These are phyloP conservation scores for Rutilus rutilus DNA, from an alignment of 2,113 vertebrate species.

Conservation along the genomic window DNA sequence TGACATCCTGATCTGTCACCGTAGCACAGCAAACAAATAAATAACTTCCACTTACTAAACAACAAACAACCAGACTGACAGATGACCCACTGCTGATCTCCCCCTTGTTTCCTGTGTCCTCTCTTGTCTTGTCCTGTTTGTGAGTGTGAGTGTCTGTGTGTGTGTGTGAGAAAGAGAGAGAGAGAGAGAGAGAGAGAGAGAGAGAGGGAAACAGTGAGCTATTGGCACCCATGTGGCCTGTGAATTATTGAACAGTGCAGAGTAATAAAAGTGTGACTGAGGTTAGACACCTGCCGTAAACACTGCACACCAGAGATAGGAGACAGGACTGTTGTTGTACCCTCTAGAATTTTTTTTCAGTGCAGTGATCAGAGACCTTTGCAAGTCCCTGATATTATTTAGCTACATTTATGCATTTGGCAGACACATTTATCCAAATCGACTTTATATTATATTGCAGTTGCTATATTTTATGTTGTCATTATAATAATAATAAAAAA, in stretches of 20 bases:
- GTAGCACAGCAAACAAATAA: conserved; percentile 39
- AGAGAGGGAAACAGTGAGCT: conserved; percentile 47
- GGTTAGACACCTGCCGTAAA: conserved; percentile 44
- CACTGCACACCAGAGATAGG: conserved; percentile 2
- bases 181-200: conserved; percentile 12
- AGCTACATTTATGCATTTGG: background rate
- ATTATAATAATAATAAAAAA: background rate
- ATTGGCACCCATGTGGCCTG: conserved; percentile 63
- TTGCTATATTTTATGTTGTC: background rate
- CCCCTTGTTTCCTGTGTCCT: conserved; percentile 12
- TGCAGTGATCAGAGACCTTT: background rate
- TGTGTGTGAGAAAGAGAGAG: conserved; percentile 3
- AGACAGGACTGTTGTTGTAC: background rate
- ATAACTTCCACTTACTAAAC: conserved; percentile 5
- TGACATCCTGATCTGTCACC: conserved; percentile 65
- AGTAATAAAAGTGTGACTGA: conserved; percentile 70
- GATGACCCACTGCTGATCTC: conserved; percentile 6
- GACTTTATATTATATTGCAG: too few species aligned
- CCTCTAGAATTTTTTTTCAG: background rate
- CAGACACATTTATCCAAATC: background rate
- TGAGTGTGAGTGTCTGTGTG: background rate
- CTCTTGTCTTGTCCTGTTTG: background rate
- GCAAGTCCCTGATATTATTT: background rate
- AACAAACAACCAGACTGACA: conserved; percentile 17
- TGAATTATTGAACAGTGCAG: conserved; percentile 78